phyloP scores from a whole-genome alignment of 2,888 invertebrate genomes.

The Meiosimyza decipiens region DNA sequence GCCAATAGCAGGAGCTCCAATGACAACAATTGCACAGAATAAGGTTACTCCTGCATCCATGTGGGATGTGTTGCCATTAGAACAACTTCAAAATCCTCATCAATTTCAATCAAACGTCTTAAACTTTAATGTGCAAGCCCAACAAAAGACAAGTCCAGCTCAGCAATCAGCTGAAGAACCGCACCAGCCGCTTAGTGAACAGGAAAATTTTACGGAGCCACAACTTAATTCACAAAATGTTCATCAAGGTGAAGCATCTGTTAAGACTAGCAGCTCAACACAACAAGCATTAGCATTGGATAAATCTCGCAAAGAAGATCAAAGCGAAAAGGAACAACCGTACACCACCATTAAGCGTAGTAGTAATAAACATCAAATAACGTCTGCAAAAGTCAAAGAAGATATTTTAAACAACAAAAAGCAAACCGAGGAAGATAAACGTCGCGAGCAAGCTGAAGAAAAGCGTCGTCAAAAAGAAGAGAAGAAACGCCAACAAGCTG shows the following conservation, averaged over 20 bases:
- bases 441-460: conserved; percentile 58
- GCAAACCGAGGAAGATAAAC: conserved; percentile 56
- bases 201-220: conserved; percentile 13
- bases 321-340: conserved; percentile 16
- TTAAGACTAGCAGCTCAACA: conserved; percentile 24
- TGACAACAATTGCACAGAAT: conserved; percentile 22
- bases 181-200: conserved; percentile 7
- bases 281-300: conserved; percentile 18
- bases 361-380: conserved; percentile 32
- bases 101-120: conserved; percentile 43
- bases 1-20: conserved; percentile 14
- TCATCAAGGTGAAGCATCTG: conserved; percentile 13
- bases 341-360: conserved; percentile 37
- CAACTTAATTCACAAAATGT: conserved; percentile 17
- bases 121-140: conserved; percentile 19
- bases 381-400: conserved; percentile 39
- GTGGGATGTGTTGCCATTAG: conserved; percentile 53
- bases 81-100: conserved; percentile 50
- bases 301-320: conserved; percentile 31
- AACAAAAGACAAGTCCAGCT: conserved; percentile 25
- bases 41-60: conserved; percentile 48
- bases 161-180: conserved; percentile 29
- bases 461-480: conserved; percentile 61
- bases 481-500: conserved; percentile 60
- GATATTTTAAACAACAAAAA: conserved; percentile 40